Conservation (phyloP, 1,140 invertebrate species). For the Asbolus verrucosus region DNA sequence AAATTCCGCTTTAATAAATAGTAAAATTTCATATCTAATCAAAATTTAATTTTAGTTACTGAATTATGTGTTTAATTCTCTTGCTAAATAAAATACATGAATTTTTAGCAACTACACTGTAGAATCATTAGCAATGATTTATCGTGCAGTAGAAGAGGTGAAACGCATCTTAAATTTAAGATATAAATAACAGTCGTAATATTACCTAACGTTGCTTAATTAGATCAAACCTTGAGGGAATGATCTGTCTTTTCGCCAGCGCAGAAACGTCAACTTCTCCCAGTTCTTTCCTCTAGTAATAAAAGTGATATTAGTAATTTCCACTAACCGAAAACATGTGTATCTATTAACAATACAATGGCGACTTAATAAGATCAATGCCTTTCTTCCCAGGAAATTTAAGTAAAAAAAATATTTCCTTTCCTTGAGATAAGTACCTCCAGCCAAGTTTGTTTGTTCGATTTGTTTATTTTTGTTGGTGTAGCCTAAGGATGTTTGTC, state of each 20-base stretch:
- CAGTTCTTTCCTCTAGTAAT: constrained; percentile 16
- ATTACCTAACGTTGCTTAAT: constrained; percentile 22
- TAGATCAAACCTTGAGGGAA: constrained; percentile 18
- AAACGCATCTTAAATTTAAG: neutral
- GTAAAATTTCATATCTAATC: too few species aligned
- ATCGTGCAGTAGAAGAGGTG: too few species aligned
- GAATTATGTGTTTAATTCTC: too few species aligned
- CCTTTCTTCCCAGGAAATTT: neutral
- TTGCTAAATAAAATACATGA: too few species aligned
- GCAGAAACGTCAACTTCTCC: constrained; percentile 1
- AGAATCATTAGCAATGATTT: too few species aligned
- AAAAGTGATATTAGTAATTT: constrained; percentile 29
- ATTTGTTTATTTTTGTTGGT: too few species aligned
- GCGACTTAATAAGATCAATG: too few species aligned
- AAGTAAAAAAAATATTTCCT: neutral
- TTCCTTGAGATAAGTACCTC: neutral
- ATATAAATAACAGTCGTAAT: constrained; percentile 14
- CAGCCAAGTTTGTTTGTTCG: neutral
- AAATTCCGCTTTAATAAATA: too few species aligned
- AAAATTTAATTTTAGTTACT: too few species aligned
- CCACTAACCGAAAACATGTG: too few species aligned
- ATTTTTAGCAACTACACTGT: too few species aligned
- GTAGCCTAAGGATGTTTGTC: neutral
- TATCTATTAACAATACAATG: too few species aligned
- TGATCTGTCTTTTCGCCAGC: neutral